Evolutionary conservation across 2,888 invertebrate species (phyloP).

Genomic region (Archips xylosteana): DNA sequence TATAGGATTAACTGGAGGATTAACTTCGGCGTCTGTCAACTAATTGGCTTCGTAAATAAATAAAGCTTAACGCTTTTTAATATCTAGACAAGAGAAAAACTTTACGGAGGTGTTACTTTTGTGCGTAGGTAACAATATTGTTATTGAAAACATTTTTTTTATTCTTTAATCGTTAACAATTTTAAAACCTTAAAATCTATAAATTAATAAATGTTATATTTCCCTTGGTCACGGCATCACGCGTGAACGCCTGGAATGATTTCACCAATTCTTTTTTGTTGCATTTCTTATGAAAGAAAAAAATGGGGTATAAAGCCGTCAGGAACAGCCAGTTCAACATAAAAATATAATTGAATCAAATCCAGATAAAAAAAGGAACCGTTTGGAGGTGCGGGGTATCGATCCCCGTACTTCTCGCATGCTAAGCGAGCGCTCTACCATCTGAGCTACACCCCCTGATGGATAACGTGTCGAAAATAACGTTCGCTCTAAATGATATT

Average conservation of each 20-base stretch:
- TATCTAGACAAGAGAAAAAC: not conserved
- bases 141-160: too few relatives aligned
- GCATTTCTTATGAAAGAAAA: too few relatives aligned
- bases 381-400: constrained; percentile 62
- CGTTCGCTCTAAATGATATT: not conserved
- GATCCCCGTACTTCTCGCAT: constrained; percentile 80
- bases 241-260: too few relatives aligned
- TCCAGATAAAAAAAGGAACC: constrained; percentile 8
- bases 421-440: constrained; percentile 86
- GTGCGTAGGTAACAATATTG: not conserved
- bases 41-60: not conserved
- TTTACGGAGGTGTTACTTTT: not conserved
- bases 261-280: too few relatives aligned
- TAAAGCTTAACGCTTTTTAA: not conserved
- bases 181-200: too few relatives aligned
- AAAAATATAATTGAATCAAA: constrained; percentile 6
- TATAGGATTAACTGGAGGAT: constrained; percentile 2
- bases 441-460: constrained; percentile 82
- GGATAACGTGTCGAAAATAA: not conserved
- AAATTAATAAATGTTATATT: too few relatives aligned
- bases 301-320: too few relatives aligned
- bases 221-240: too few relatives aligned
- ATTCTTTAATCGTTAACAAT: too few relatives aligned
- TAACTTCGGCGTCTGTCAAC: not conserved
- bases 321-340: not conserved